phyloP scores from a whole-genome alignment of 2,113 vertebrate species.

The Pyxicephalus adspersus region DNA sequence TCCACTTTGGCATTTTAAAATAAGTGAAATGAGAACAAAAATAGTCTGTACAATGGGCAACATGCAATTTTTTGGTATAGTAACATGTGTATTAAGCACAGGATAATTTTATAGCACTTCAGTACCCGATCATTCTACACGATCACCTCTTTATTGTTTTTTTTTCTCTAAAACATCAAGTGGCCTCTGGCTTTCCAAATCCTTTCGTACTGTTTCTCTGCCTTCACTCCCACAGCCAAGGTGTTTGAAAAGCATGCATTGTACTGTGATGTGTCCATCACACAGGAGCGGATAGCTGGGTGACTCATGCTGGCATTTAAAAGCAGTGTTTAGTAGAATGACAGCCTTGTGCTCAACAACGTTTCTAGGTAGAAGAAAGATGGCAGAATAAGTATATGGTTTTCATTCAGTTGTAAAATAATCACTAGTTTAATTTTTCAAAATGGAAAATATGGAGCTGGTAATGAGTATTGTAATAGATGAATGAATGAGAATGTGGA shows the following conservation, averaged over 20 bases:
- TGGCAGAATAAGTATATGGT: not conserved
- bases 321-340: conserved; percentile 8
- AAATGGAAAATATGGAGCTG: too few species aligned
- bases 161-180: not conserved
- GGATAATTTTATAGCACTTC: too few species aligned
- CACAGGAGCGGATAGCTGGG: not conserved
- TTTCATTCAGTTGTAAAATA: too few species aligned
- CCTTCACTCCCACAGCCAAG: not conserved
- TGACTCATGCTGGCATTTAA: conserved; percentile 35
- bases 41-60: too few species aligned
- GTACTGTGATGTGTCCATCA: conserved; percentile 12
- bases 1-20: too few species aligned
- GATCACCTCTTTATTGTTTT: not conserved
- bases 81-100: too few species aligned
- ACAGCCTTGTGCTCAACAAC: not conserved
- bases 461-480: too few species aligned
- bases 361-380: not conserved
- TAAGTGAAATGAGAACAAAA: too few species aligned
- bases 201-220: not conserved
- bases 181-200: not conserved
- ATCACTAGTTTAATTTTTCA: too few species aligned
- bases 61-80: too few species aligned
- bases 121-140: not conserved
- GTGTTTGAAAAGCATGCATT: not conserved
- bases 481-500: too few species aligned